Evolutionary conservation across 2,113 vertebrate species (phyloP).

Genomic region (Neopipo cinnamomea): DNA sequence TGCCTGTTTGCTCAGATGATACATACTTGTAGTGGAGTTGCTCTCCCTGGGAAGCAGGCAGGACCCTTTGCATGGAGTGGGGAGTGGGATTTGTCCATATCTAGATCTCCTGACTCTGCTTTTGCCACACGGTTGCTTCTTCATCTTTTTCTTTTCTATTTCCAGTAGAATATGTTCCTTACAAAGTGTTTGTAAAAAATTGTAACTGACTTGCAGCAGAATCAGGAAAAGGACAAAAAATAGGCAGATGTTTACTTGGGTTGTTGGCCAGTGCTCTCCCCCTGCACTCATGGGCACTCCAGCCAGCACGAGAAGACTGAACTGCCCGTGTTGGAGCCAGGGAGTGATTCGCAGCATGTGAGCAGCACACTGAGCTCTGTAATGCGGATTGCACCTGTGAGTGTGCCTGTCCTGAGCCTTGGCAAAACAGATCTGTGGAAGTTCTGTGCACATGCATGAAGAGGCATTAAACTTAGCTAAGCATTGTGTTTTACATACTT

Average conservation of each 20-base stretch:
- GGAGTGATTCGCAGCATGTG: rapidly evolving
- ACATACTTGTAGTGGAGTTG: rapidly evolving
- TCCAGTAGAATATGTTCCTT: neutral
- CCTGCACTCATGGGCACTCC: neutral
- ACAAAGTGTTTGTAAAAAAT: neutral
- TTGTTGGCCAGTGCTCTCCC: neutral
- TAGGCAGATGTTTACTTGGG: neutral
- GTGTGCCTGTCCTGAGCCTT: neutral
- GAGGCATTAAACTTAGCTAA: neutral
- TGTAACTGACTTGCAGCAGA: neutral
- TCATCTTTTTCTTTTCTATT: neutral
- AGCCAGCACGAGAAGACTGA: neutral
- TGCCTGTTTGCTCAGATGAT: rapidly evolving
- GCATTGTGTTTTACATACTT: neutral
- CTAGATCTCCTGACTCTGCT: neutral
- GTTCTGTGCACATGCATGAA: neutral
- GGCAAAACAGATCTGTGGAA: neutral
- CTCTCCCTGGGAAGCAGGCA: neutral
- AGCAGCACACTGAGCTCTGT: neutral
- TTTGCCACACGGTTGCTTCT: neutral
- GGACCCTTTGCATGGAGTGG: neutral
- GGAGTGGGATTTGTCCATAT: neutral
- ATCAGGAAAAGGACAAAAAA: neutral
- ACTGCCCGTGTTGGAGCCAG: rapidly evolving
- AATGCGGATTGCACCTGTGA: neutral